Conservation (phyloP, 2,888 invertebrate genomes). For the Patella caerulea region DNA sequence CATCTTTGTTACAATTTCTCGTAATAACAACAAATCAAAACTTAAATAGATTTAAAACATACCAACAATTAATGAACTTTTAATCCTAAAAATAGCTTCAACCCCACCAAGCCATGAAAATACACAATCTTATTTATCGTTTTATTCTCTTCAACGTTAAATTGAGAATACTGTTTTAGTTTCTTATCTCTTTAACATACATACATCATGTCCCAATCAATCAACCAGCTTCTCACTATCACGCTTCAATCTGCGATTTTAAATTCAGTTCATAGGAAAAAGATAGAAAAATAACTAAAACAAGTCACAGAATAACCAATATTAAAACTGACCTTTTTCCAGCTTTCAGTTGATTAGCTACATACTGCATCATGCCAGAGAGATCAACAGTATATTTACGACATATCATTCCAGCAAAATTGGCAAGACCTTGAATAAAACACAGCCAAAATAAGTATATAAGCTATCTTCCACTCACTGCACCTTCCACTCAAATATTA, state of each 20-base stretch:
- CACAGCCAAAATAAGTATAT: not conserved
- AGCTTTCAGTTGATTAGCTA: slow-evolving; percentile 95
- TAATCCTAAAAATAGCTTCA: not conserved
- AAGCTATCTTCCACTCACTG: too few relatives aligned
- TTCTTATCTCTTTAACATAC: too few relatives aligned
- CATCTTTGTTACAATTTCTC: slow-evolving; percentile 99
- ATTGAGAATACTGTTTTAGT: too few relatives aligned
- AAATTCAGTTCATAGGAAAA: too few relatives aligned
- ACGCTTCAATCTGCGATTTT: too few relatives aligned
- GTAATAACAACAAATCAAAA: slow-evolving; percentile 85
- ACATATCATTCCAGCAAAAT: slow-evolving; percentile 95
- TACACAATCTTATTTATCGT: not conserved
- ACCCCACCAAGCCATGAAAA: not conserved
- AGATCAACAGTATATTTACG: slow-evolving; percentile 98
- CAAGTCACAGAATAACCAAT: not conserved
- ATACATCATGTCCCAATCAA: too few relatives aligned
- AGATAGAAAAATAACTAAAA: not conserved
- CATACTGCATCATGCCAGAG: slow-evolving; percentile 94
- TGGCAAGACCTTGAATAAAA: slow-evolving; percentile 78
- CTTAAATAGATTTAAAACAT: slow-evolving; percentile 76
- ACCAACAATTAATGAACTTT: not conserved
- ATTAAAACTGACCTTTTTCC: slow-evolving; percentile 84
- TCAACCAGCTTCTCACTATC: too few relatives aligned
- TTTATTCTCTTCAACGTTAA: not conserved
- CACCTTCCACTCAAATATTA: too few relatives aligned